Percentiles rank a stretch among this genome's conserved stretches.
phyloP scores from a whole-genome alignment of 2,888 invertebrate genomes.

The Eubasilissa splendida region DNA sequence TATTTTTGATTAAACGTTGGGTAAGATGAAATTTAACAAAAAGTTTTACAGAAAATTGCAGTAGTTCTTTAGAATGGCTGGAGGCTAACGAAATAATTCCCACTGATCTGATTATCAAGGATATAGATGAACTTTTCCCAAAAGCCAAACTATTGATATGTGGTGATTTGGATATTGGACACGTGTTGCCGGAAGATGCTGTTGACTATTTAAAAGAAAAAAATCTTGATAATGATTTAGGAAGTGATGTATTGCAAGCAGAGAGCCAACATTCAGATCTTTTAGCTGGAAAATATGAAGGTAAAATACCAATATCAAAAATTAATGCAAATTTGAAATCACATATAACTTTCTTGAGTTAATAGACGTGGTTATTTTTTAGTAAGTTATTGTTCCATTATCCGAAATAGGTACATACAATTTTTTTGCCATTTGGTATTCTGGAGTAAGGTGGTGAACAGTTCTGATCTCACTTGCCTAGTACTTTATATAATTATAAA shows the following conservation, averaged over 20 bases:
- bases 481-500: no score
- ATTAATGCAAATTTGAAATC: no score
- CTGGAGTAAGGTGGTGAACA: no score
- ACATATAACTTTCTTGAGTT: no score
- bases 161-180: conserved; percentile 69
- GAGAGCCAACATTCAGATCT: conserved; percentile 83
- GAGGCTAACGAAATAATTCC: conserved; percentile 63
- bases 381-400: no score
- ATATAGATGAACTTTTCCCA: conserved; percentile 63
- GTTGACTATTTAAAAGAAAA: conserved; percentile 61
- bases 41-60: conserved; percentile 1
- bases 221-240: conserved; percentile 63
- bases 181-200: conserved; percentile 67
- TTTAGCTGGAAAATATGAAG: conserved; percentile 85
- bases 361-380: no score
- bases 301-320: conserved; percentile 63
- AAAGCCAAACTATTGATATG: conserved; percentile 68
- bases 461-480: no score
- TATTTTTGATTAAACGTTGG: background rate
- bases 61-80: conserved; percentile 26
- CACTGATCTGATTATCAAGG: conserved; percentile 61
- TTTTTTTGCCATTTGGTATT: no score
- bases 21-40: background rate
- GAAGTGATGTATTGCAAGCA: conserved; percentile 69
- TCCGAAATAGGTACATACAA: no score